Evolutionary conservation across 2,888 invertebrate species (phyloP).

Genomic region (Lasioglossum figueresi): DNA sequence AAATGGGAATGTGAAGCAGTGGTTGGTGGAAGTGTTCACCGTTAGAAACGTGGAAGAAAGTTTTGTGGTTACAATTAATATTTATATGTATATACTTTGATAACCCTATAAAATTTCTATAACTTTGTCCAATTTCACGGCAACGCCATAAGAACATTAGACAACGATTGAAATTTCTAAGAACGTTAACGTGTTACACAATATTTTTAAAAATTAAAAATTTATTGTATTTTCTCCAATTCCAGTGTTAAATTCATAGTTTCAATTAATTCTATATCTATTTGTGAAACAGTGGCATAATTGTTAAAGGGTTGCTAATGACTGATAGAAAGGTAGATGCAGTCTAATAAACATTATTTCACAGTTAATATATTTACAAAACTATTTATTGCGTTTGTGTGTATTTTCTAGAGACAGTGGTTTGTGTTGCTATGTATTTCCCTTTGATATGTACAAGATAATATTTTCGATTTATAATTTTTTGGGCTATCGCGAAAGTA

Average conservation of each 20-base stretch:
- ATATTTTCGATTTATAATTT: not conserved
- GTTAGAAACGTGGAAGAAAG: not conserved
- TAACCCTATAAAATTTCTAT: not conserved
- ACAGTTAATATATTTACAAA: conserved; percentile 5
- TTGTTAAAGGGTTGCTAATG: not conserved
- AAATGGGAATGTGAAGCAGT: conserved; percentile 5
- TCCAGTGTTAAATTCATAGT: not conserved
- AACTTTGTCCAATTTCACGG: not conserved
- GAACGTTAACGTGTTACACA: not conserved
- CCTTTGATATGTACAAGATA: not conserved
- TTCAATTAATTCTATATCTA: not conserved
- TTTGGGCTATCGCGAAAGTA: not conserved
- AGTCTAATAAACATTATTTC: not conserved
- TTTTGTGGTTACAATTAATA: not conserved
- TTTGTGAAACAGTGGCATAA: not conserved
- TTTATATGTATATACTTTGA: not conserved
- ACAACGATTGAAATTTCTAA: not conserved
- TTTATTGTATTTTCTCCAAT: not conserved
- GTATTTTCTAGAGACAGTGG: not conserved
- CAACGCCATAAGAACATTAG: not conserved
- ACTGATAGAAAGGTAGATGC: not conserved
- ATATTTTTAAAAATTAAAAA: not conserved
- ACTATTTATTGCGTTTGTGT: not conserved
- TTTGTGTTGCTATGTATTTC: not conserved
- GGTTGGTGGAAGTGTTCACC: conserved; percentile 7